These are phyloP conservation scores for Tholera decimalis DNA, from an alignment of 2,888 invertebrate genomes.

Conservation along the genomic window DNA sequence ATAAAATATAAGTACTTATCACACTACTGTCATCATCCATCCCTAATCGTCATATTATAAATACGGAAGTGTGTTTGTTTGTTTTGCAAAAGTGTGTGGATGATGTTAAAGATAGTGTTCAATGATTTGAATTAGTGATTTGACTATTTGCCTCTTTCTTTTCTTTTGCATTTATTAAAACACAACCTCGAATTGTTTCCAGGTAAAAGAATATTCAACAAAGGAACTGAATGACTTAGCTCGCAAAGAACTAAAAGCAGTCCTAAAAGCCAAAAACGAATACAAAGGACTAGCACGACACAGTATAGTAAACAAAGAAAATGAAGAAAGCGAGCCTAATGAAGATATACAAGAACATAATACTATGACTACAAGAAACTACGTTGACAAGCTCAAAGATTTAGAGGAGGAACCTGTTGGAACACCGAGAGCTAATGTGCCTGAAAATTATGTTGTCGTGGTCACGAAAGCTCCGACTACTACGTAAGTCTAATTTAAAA, in stretches of 20 bases:
- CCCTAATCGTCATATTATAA: too few relatives aligned
- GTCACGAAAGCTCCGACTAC: slow-evolving; percentile 75
- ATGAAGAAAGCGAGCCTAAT: slow-evolving; percentile 51
- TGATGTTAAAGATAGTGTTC: too few relatives aligned
- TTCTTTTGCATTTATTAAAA: too few relatives aligned
- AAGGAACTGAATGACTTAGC: slow-evolving; percentile 85
- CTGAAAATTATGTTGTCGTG: slow-evolving; percentile 81
- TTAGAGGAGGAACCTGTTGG: slow-evolving; percentile 86
- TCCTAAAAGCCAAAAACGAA: slow-evolving; percentile 75
- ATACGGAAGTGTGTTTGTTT: too few relatives aligned
- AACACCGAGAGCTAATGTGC: slow-evolving; percentile 77
- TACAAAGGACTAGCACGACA: slow-evolving; percentile 72
- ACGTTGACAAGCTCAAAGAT: slow-evolving; percentile 77
- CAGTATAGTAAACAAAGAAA: slow-evolving; percentile 19
- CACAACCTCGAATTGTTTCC: slow-evolving; percentile 34
- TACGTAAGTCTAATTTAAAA: slow-evolving; percentile 72
- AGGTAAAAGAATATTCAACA: slow-evolving; percentile 86
- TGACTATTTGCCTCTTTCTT: too few relatives aligned
- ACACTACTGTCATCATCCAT: too few relatives aligned
- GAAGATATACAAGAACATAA: slow-evolving; percentile 56
- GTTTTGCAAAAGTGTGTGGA: too few relatives aligned
- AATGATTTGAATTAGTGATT: too few relatives aligned
- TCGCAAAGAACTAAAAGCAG: slow-evolving; percentile 77
- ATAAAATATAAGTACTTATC: too few relatives aligned
- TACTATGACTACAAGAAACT: slow-evolving; percentile 72